Evolutionary conservation across 1,140 invertebrate species (phyloP), one percentile per base, ranked within the genome.

Genomic region (Papilio machaon): DNA sequence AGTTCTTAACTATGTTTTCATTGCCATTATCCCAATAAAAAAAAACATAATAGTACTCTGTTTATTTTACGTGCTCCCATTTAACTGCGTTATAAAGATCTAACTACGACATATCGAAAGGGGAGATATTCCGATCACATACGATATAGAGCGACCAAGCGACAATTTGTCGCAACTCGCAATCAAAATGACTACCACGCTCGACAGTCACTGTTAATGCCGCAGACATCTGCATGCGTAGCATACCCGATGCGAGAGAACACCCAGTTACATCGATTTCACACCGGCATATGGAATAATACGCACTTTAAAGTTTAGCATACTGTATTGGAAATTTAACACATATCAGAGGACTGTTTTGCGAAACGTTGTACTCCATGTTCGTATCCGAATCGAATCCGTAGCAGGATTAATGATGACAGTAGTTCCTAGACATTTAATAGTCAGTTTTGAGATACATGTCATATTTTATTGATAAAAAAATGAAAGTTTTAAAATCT

Each of bases 111-210:
- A 38, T 82, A 35, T 15, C n/a, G 19, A 52, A 76, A 60, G 60
- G 38, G 79, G 76, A 87, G 83, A 80, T 91, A 91, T 91, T 90
- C 87, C 80, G 76, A 84, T 90, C 91, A 90, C 89, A 90, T 86
- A 82, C 84, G 87, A 93, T 89, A 87, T 91, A 86, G 92, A 91
- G 88, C 89, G 87, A 90, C 88, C 90, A 90, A 90, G 88, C 89
- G 86, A 90, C 90, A 91, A 91, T 92, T 93, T 91, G 90, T 91
- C 87, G 88, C 88, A 89, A 74, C 73, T 74, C 43, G 19, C 43
- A 90, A 91, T 94, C 90, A 90, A 86, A 85, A 92, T 92, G 85
- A 83, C 88, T 89, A 91, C 90, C 92, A 94, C 92, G 91, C 86
- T 76, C 90, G 85, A 81, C 89, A 91, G 91, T 88, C 89, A 91